These are phyloP conservation scores for Apaloderma vittatum DNA, from an alignment of 2,113 vertebrate genomes.

Conservation along the genomic window DNA sequence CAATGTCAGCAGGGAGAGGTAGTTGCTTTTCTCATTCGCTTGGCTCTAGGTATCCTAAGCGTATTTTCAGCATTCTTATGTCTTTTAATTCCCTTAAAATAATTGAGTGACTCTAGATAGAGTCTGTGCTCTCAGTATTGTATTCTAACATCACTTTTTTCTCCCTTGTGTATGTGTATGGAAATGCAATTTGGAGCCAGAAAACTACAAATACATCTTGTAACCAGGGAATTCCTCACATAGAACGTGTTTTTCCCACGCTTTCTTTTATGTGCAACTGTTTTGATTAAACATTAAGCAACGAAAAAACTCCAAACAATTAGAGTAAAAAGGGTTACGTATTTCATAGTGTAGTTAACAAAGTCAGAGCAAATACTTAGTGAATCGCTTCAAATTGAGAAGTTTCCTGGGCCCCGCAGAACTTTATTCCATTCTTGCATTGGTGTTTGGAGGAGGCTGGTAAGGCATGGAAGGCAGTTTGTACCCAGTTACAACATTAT, in stretches of 20 bases:
- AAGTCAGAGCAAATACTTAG: not conserved
- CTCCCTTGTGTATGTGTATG: rapidly evolving
- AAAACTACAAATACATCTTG: not conserved
- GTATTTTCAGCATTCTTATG: not conserved
- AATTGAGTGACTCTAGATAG: not conserved
- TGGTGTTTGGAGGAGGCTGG: not conserved
- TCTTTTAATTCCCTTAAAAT: not conserved
- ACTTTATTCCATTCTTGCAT: not conserved
- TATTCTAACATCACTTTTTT: not conserved
- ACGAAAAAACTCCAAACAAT: not conserved
- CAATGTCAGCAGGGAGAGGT: not conserved
- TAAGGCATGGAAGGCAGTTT: not conserved
- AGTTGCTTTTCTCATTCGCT: not conserved
- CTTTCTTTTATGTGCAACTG: not conserved
- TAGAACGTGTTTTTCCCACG: rapidly evolving
- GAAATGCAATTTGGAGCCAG: not conserved
- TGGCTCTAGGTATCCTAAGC: not conserved
- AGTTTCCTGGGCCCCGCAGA: not conserved
- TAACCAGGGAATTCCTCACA: not conserved
- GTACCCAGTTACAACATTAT: not conserved
- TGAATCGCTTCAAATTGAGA: not conserved
- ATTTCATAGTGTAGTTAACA: not conserved
- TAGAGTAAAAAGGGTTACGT: not conserved
- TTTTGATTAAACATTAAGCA: not conserved
- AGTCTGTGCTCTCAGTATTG: not conserved